Evolutionary conservation across 2,797 vertebrate genomes (phyloP).

Genomic region (Cheirogaleus major): DNA sequence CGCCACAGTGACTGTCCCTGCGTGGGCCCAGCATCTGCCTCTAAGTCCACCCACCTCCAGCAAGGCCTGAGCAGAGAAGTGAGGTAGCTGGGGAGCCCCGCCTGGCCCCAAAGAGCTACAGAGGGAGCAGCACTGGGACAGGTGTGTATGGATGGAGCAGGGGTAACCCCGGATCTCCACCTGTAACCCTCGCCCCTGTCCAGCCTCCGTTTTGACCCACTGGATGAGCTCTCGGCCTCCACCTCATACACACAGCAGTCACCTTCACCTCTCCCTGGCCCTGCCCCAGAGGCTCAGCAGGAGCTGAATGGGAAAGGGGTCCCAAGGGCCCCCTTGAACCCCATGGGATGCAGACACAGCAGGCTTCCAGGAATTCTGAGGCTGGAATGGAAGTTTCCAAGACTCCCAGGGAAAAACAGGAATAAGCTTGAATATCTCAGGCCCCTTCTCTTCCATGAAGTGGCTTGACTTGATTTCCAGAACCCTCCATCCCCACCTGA

Average conservation of each 20-base stretch:
- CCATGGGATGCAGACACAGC: neutral
- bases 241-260: neutral
- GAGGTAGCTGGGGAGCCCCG: neutral
- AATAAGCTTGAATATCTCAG: neutral
- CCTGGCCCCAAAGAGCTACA: neutral
- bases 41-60: neutral
- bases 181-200: neutral
- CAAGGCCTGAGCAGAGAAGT: neutral
- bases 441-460: neutral
- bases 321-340: neutral
- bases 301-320: neutral
- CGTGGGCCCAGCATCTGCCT: neutral
- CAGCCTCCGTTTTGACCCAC: neutral
- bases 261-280: neutral
- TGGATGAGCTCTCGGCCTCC: neutral
- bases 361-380: neutral
- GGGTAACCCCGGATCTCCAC: neutral
- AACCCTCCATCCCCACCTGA: neutral
- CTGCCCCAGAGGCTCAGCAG: neutral
- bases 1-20: neutral
- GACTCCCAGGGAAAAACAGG: neutral
- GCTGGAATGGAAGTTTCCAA: neutral
- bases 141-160: neutral
- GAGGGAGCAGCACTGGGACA: neutral
- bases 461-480: conserved; percentile 7